Evolutionary conservation across 53 echinoderm and acorn worm genomes (phyloP).

Genomic region (Hippasteria phrygiana): DNA sequence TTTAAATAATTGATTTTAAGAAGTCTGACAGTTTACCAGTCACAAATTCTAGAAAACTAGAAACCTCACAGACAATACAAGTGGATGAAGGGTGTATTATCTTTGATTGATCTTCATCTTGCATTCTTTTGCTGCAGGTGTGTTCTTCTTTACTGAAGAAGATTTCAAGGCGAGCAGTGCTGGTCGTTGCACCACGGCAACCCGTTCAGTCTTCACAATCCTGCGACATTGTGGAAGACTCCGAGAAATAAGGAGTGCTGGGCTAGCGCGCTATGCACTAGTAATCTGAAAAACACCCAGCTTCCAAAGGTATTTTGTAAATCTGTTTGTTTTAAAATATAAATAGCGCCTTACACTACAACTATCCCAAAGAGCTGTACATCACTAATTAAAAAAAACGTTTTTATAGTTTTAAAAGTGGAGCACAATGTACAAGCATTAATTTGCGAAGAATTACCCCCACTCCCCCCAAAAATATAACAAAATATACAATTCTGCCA

Average conservation of each 20-base stretch:
- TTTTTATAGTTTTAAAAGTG: too few species aligned
- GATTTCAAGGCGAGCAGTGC: conserved; percentile 80
- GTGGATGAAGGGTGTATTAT: not conserved
- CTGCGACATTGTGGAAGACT: conserved; percentile 89
- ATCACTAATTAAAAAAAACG: too few species aligned
- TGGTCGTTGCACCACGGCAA: conserved; percentile 68
- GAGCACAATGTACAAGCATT: too few species aligned
- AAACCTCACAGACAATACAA: not conserved
- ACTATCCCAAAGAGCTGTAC: too few species aligned
- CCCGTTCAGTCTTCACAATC: conserved; percentile 84
- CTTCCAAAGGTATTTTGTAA: not conserved
- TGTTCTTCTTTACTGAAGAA: conserved; percentile 87
- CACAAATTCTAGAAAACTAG: not conserved
- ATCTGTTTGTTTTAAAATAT: not conserved
- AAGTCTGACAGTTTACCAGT: too few species aligned
- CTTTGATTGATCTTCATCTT: not conserved
- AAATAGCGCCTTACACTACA: not conserved
- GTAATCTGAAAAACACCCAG: conserved; percentile 16
- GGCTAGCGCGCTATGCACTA: conserved; percentile 76
- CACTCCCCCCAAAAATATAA: too few species aligned
- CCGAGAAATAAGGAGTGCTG: conserved; percentile 81
- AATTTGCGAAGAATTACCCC: too few species aligned
- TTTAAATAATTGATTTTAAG: too few species aligned
- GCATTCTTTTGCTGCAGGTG: conserved; percentile 63
- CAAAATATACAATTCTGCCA: too few species aligned